A percentile compares a stretch with the other conserved stretches of the same genome.
These are phyloP conservation scores for Cuniculus paca DNA, from an alignment of 2,797 vertebrate species.

Conservation along the genomic window DNA sequence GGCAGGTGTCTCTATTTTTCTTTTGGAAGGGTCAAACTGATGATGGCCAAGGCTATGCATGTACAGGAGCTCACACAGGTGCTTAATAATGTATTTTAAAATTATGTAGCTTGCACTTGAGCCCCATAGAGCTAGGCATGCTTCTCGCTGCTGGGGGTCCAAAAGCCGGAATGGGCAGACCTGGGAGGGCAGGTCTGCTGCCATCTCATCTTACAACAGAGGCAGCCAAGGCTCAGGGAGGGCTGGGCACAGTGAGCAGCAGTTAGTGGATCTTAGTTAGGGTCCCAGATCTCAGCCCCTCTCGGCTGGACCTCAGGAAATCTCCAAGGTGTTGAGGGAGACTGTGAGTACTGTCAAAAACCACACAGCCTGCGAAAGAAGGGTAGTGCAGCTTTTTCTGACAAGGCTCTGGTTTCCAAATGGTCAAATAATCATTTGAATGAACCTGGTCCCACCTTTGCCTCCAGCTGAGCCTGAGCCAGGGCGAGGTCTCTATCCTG, in stretches of 20 bases:
- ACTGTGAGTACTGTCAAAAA: neutral
- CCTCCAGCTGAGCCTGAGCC: neutral
- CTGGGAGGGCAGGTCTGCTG: neutral
- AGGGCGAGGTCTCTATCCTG: fast-evolving
- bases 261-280: neutral
- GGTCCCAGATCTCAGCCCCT: neutral
- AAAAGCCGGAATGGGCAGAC: neutral
- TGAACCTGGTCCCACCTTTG: neutral
- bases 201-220: neutral
- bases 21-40: neutral
- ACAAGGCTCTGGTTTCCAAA: neutral
- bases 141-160: too few relatives aligned
- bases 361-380: too few relatives aligned
- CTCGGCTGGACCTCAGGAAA: neutral
- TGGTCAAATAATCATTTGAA: neutral
- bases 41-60: neutral
- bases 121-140: neutral
- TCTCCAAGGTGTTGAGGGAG: neutral
- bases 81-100: neutral
- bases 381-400: neutral
- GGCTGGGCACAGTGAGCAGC: neutral
- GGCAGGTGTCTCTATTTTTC: neutral
- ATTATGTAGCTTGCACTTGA: fast-evolving
- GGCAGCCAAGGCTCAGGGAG: neutral
- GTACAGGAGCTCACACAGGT: neutral